A percentile compares a stretch with the other conserved stretches of the same genome.
Evolutionary conservation across 2,797 vertebrate genomes (phyloP).

Genomic region (Aselliscus stoliczkanus): DNA sequence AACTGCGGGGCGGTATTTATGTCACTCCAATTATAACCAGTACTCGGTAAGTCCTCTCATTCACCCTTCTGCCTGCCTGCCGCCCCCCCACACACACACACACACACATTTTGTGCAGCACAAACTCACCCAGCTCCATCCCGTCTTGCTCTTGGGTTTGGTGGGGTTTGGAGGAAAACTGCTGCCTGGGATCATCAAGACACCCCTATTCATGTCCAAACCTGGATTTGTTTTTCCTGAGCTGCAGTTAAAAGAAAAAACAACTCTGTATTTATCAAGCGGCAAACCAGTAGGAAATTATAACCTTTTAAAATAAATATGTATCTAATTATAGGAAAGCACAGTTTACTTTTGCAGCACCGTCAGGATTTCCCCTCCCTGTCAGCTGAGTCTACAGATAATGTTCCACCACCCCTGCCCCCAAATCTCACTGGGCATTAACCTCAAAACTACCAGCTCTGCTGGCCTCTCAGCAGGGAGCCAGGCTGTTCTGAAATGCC

Average conservation of each 20-base stretch:
- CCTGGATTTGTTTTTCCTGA: slow-evolving; percentile 54
- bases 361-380: slow-evolving; percentile 57
- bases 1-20: neutral
- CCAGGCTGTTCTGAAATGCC: neutral
- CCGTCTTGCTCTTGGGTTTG: neutral
- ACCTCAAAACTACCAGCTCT: neutral
- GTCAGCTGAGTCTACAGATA: neutral
- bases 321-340: slow-evolving; percentile 68
- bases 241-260: slow-evolving; percentile 12
- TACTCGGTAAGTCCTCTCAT: neutral
- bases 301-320: slow-evolving; percentile 72
- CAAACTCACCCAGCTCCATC: neutral
- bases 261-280: slow-evolving; percentile 62
- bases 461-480: neutral
- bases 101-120: neutral
- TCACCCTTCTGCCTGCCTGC: neutral
- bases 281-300: slow-evolving; percentile 65
- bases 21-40: neutral
- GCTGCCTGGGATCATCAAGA: neutral
- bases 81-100: too few species aligned
- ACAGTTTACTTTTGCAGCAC: slow-evolving; percentile 32
- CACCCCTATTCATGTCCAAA: neutral
- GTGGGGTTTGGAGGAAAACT: neutral
- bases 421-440: neutral
- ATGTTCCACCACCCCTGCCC: neutral